Percentiles rank a stretch among this genome's conserved stretches.
Evolutionary conservation across 1,140 invertebrate species (phyloP).

Genomic region (Bombyx mori): ASM3026992v2 NC_085109.1:1693501-1694000

Average conservation of each 20-base stretch:
- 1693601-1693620: neutral
- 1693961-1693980: neutral
- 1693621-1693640: neutral
- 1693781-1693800: constrained; percentile 58
- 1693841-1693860: constrained; percentile 46
- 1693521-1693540: constrained; percentile 60
- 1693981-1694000: neutral
- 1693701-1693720: constrained; percentile 59
- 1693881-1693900: neutral
- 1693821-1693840: constrained; percentile 69
- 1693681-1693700: constrained; percentile 60
- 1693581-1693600: constrained; percentile 51
- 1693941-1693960: neutral
- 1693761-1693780: constrained; percentile 71
- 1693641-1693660: constrained; percentile 47
- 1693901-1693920: neutral
- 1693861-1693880: constrained; percentile 4
- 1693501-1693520: constrained; percentile 67
- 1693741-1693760: constrained; percentile 71
- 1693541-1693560: constrained; percentile 68
- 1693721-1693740: constrained; percentile 57
- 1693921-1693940: neutral
- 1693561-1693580: constrained; percentile 57
- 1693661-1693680: constrained; percentile 52
- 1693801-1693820: constrained; percentile 74